Base-by-base conservation (phyloP, 2,888 invertebrate species). In the Drosophila ezoana region DNA sequence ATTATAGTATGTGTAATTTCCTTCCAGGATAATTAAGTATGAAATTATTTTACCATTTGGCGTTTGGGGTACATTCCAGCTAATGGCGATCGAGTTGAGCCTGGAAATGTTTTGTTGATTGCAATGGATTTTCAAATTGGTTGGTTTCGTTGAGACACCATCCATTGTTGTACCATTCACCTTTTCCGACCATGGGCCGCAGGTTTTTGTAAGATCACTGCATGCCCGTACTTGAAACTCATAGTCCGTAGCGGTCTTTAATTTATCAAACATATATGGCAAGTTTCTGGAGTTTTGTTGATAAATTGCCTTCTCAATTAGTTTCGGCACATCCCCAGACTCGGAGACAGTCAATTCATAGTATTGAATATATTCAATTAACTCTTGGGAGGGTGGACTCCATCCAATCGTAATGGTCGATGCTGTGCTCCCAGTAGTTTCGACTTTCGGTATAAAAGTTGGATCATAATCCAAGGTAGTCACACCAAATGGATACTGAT, bases 151-250 rank as follows among this genome's bases (percentile, higher is more conserved):
- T 1, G 97, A 95, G 13, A 94, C 95, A 3, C 97, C 97, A 90
- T 97, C 97, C 93, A 96, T 93, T 0, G 97, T 97, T 0, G 96
- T 96, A 0, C 96, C 97, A 89, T 95, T 95, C 72, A 96, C 95
- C 79, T 94, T 93, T 35, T 94, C 93, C 0, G 97, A 97, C 95
- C 96, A 96, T 11, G 95, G 93, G 0, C 97, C 96, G 90, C 97
- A 98, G 41, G 93, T 92, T 76, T 94, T 93, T 0, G 95, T 96
- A 83, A 95, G 95, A 78, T 96, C 95, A 62, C 96, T 97, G 88
- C 98, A 97, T 0, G 97, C 96, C 33, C 95, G 93, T 0, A 96
- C 95, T 93, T 95, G 95, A 90, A 97, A 97, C 71, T 94, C 94
- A 85, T 97, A 97, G 32, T 95, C 95, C 33, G 96, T 97, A 14